These are phyloP conservation scores for Galeopterus variegatus DNA, from an alignment of 2,113 vertebrate species.

Conservation along the genomic window DNA sequence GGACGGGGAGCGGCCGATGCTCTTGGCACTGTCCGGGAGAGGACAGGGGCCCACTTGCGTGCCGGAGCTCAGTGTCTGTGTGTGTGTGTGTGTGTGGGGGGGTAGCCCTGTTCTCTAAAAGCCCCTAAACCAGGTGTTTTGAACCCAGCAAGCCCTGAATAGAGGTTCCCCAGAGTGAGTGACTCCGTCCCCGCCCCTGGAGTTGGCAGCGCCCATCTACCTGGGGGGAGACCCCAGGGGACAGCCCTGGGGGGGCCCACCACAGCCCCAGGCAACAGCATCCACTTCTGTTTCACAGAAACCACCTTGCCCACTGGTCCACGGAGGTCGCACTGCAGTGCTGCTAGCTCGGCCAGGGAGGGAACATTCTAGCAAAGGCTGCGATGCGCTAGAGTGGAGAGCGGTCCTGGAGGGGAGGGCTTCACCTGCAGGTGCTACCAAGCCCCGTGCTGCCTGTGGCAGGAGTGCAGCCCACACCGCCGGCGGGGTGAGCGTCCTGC, in stretches of 20 bases:
- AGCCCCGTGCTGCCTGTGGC: too few relatives aligned
- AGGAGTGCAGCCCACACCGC: background rate
- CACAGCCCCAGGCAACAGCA: accelerated
- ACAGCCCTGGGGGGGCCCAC: background rate
- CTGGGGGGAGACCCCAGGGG: background rate
- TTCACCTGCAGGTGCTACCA: background rate
- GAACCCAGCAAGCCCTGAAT: background rate
- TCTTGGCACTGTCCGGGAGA: background rate
- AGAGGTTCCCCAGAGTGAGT: accelerated
- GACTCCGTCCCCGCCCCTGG: accelerated
- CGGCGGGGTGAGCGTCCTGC: background rate
- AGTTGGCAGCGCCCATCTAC: background rate
- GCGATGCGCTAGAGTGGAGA: background rate
- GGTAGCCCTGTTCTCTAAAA: background rate
- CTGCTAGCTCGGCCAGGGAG: background rate
- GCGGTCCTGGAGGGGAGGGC: accelerated
- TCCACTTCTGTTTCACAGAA: background rate
- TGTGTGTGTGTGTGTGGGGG: too few relatives aligned
- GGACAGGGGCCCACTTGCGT: too few relatives aligned
- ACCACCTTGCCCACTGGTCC: background rate
- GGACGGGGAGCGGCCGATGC: too few relatives aligned
- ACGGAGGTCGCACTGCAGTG: background rate
- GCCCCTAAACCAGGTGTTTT: background rate
- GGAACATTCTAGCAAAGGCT: background rate
- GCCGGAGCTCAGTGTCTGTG: too few relatives aligned